Conservation (phyloP, 2,888 invertebrate species). For the Cheilosia vernalis region DNA sequence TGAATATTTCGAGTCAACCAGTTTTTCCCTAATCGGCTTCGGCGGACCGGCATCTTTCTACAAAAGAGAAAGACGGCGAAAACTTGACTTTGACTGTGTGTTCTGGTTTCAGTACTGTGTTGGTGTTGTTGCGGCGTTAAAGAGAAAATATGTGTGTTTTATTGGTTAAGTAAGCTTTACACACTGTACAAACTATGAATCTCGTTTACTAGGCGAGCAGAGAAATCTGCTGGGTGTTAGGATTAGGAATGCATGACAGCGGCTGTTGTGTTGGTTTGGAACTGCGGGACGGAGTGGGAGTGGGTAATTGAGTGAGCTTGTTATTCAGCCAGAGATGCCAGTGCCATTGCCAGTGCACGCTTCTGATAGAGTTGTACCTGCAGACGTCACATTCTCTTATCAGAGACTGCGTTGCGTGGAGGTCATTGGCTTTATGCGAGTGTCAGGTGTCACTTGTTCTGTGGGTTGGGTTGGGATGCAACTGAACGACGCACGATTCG, state of each 20-base stretch:
- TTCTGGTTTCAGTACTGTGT: no score
- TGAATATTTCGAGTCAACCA: conserved; percentile 35
- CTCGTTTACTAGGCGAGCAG: conserved; percentile 55
- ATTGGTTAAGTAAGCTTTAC: conserved; percentile 12
- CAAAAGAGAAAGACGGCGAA: conserved; percentile 39
- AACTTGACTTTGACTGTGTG: neutral
- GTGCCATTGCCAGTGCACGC: neutral
- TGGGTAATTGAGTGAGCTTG: conserved; percentile 35
- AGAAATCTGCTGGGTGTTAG: conserved; percentile 2
- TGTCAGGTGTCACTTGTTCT: neutral
- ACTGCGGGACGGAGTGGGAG: neutral
- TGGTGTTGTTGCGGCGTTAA: conserved; percentile 1
- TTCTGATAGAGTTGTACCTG: no score
- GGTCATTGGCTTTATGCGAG: neutral
- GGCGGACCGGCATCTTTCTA: neutral
- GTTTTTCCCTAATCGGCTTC: no score
- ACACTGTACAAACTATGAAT: conserved; percentile 69
- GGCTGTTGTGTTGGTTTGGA: neutral
- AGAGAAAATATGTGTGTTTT: conserved; percentile 31
- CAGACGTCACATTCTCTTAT: neutral
- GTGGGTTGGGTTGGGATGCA: neutral
- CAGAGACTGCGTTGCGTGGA: neutral
- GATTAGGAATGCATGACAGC: conserved; percentile 27
- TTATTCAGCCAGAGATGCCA: conserved; percentile 17
- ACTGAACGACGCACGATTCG: no score